Conservation (phyloP, 30 jellyfish, hydroid and myxozoan species). For the Chrysaora quinquecirrha region DNA sequence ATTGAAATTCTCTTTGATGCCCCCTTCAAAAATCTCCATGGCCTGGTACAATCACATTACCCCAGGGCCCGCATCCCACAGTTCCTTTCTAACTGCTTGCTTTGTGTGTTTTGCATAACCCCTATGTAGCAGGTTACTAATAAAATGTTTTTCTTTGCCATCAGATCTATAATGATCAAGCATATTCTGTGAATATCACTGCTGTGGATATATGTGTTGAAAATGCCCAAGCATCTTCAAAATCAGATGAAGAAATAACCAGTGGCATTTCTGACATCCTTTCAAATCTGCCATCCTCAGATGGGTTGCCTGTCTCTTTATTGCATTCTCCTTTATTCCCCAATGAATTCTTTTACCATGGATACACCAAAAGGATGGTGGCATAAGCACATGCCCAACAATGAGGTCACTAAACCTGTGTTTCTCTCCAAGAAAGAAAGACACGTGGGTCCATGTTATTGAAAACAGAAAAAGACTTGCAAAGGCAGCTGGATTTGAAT, state of each 20-base stretch:
- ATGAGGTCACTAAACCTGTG: conserved; percentile 65
- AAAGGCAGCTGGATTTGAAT: conserved; percentile 41
- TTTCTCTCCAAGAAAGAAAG: conserved; percentile 58
- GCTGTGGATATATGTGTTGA: neutral
- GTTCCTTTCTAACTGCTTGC: no score
- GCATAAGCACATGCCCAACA: conserved; percentile 65
- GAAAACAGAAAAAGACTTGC: conserved; percentile 76
- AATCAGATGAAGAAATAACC: conserved; percentile 5
- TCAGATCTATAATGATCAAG: conserved; percentile 26
- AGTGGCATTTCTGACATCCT: neutral
- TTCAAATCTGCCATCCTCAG: conserved; percentile 39
- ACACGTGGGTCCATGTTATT: conserved; percentile 51
- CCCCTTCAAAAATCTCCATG: no score
- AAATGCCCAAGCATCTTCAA: neutral
- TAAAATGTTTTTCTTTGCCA: no score
- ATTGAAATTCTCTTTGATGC: no score
- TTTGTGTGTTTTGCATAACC: no score
- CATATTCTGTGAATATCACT: conserved; percentile 10
- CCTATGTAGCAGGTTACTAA: no score
- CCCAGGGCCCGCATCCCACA: no score
- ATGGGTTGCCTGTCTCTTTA: conserved; percentile 37
- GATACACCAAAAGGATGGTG: conserved; percentile 74
- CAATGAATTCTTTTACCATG: conserved; percentile 37
- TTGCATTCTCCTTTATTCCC: conserved; percentile 40
- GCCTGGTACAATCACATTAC: no score